Evolutionary conservation across 2,888 invertebrate species (phyloP).

Genomic region (Nymphalis c-album): DNA sequence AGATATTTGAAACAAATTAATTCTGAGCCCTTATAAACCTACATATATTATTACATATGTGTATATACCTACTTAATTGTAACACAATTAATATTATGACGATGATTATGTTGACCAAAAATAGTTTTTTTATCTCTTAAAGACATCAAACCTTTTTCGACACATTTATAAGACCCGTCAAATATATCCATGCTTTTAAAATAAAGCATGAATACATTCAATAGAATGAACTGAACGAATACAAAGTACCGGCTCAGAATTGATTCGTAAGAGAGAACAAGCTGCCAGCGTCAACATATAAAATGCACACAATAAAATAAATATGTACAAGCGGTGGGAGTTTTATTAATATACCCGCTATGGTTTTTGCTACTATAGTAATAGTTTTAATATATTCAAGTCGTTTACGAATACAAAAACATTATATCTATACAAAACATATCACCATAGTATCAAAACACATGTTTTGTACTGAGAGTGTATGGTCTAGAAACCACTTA

Average conservation of each 20-base stretch:
- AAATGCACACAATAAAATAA: slow-evolving; percentile 50
- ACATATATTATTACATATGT: too few relatives aligned
- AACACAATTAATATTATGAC: slow-evolving; percentile 1
- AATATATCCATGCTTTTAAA: slow-evolving; percentile 14
- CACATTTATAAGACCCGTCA: background rate
- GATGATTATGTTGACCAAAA: background rate
- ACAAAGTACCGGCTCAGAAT: slow-evolving; percentile 25
- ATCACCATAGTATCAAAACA: slow-evolving; percentile 58
- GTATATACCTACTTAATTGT: background rate
- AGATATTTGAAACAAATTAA: background rate
- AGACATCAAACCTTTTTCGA: background rate
- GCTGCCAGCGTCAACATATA: slow-evolving; percentile 52
- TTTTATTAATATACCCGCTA: slow-evolving; percentile 68
- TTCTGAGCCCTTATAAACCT: background rate
- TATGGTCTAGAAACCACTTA: slow-evolving; percentile 45
- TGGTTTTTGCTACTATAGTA: slow-evolving; percentile 57
- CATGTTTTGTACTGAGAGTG: slow-evolving; percentile 53
- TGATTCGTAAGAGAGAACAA: slow-evolving; percentile 35
- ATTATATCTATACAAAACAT: slow-evolving; percentile 42
- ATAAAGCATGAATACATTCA: slow-evolving; percentile 15
- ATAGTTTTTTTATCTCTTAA: background rate
- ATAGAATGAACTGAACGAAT: slow-evolving; percentile 1
- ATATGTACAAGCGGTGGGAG: slow-evolving; percentile 77
- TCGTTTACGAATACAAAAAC: slow-evolving; percentile 24
- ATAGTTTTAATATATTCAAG: slow-evolving; percentile 50